phyloP scores from a whole-genome alignment of 1,140 invertebrate genomes.

The Drosophila equinoxialis region DNA sequence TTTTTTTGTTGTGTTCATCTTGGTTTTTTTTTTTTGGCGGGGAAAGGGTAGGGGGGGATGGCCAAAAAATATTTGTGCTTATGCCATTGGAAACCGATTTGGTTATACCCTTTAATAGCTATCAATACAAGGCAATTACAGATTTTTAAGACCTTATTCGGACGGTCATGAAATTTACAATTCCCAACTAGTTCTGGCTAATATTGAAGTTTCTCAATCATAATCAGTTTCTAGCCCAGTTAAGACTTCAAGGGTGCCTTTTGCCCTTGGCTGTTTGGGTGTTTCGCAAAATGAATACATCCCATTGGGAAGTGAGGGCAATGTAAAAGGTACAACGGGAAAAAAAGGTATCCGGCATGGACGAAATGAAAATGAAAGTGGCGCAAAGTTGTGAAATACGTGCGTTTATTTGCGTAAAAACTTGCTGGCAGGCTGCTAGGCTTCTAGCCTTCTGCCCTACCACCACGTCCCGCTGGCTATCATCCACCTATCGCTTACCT shows the following conservation, averaged over 20 bases:
- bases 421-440: constrained; percentile 39
- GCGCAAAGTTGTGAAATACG: constrained; percentile 78
- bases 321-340: neutral
- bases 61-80: neutral
- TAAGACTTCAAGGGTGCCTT: no score
- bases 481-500: constrained; percentile 4
- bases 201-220: no score
- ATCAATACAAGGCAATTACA: no score
- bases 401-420: constrained; percentile 80
- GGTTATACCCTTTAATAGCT: no score
- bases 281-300: no score
- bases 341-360: constrained; percentile 20
- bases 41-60: no score
- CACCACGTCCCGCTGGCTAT: no score
- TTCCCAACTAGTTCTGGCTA: neutral
- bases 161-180: neutral
- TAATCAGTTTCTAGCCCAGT: no score
- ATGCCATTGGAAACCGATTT: no score
- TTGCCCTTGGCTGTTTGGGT: no score
- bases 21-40: neutral
- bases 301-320: neutral
- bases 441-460: neutral
- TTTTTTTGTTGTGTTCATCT: neutral
- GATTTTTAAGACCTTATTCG: no score
- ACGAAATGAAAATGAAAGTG: constrained; percentile 67